Conservation (phyloP, 2,888 invertebrate species). For the Steinernema carpocapsae region DNA sequence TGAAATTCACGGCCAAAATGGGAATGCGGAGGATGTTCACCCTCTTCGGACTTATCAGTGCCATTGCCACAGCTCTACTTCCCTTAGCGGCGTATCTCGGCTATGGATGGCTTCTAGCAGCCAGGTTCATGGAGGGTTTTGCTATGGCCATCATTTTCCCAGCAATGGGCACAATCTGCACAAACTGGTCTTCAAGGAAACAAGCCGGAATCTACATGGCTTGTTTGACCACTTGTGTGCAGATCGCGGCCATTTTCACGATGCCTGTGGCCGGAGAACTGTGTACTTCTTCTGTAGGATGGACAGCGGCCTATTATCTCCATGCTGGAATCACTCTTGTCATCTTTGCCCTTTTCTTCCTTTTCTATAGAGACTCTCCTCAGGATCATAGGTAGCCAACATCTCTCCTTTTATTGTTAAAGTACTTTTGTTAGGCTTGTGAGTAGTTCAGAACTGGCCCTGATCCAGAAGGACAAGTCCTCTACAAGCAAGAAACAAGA, state of each 20-base stretch:
- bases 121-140: conserved; percentile 40
- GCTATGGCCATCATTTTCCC: conserved; percentile 45
- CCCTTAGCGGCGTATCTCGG: conserved; percentile 8
- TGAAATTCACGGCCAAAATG: conserved; percentile 34
- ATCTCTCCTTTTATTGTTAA: background rate
- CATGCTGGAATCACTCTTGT: background rate
- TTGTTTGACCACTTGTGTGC: background rate
- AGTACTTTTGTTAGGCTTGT: background rate
- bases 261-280: conserved; percentile 14
- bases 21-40: conserved; percentile 37
- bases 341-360: conserved; percentile 3
- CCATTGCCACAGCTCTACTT: background rate
- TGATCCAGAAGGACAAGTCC: background rate
- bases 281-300: background rate
- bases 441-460: background rate
- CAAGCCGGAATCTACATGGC: conserved; percentile 47
- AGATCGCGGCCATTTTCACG: conserved; percentile 9
- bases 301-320: background rate
- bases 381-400: background rate
- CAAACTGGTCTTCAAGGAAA: conserved; percentile 44
- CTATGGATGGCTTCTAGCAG: background rate
- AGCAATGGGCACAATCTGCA: conserved; percentile 44
- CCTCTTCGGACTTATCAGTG: conserved; percentile 16
- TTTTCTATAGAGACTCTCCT: conserved; percentile 1
- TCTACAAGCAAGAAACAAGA: background rate